Evolutionary conservation across 2,797 vertebrate genomes (phyloP), one percentile per base, ranked within the genome.

Genomic region (Syngnathus acus): DNA sequence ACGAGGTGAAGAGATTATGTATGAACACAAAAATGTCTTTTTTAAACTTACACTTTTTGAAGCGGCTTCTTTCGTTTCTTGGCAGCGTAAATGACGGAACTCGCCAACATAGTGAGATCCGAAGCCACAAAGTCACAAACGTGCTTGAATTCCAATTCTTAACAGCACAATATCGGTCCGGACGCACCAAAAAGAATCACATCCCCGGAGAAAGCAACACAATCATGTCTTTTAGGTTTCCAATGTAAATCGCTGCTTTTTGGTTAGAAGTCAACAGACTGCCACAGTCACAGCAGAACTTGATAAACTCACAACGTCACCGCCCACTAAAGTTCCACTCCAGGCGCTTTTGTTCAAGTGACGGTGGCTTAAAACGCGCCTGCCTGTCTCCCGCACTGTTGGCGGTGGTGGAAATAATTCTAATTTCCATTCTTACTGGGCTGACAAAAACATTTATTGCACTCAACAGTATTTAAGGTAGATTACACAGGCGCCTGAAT

Each of bases 1-100:
- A 53, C 14, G 8, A 51, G 4, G 50, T 21, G 50, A 53, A 21
- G n/a, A 53, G 9, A 9, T n/a, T 21, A 51, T 9, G 48, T n/a
- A 6, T 9, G 7, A 9, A 19, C 19, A 48, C 45, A 50, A 16
- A 17, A 47, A 19, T n/a, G 3, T n/a, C 48, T 50, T n/a, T 50
- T 50, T 50, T 50, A n/a, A 6, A 88, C 90, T 92, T 75, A 92
- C 91, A 90, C 85, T 89, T 92, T 92, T 86, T 91, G 90, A 21
- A 92, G 88, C 61, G 91, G 91, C 86, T 92, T 92, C 89, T 92
- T 92, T 75, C 91, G 86, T 82, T 92, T 92, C 85, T 91, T 92
- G 26, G 68, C 86, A 0, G 91, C 91, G 73, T 92, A 92, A 2
- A 84, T 84, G 57, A 88, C 81, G n/a, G 84, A 78, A 75, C 80